Evolutionary conservation across 1,140 invertebrate species (phyloP).

Genomic region (Zaprionus taronus): DNA sequence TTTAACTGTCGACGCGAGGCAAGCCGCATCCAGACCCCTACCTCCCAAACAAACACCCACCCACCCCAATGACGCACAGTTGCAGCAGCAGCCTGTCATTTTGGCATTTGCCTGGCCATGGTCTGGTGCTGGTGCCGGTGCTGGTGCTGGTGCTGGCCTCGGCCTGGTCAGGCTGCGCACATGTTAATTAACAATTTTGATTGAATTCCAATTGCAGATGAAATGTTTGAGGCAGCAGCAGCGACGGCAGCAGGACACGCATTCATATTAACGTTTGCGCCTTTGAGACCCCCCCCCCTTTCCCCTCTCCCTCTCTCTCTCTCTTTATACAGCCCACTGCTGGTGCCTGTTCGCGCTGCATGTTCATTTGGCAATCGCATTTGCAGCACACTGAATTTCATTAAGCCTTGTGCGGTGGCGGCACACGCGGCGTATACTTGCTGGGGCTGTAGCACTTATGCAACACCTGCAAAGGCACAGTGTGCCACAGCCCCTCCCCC

Average conservation of each 20-base stretch:
- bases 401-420: conserved; percentile 15
- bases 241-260: not conserved
- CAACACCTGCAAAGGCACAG: conserved; percentile 14
- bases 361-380: conserved; percentile 44
- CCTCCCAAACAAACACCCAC: not conserved
- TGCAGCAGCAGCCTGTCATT: conserved; percentile 10
- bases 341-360: not conserved
- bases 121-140: too few species aligned
- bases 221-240: conserved; percentile 45
- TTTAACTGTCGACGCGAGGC: conserved; percentile 57
- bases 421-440: conserved; percentile 33
- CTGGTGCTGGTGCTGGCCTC: too few species aligned
- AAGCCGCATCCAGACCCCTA: not conserved
- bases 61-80: not conserved
- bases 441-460: not conserved
- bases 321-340: not conserved
- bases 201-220: conserved; percentile 65
- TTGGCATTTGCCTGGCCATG: conserved; percentile 1
- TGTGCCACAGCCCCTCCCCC: too few species aligned
- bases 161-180: conserved; percentile 38
- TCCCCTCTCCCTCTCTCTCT: not conserved
- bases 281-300: not conserved
- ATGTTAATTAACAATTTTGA: conserved; percentile 73
- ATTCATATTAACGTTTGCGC: conserved; percentile 3
- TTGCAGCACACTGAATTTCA: conserved; percentile 31